Percentiles rank a stretch among this genome's conserved stretches.
These are phyloP conservation scores for Pangasius mekongensis DNA, from an alignment of 2,797 vertebrate genomes.

Conservation along the genomic window DNA sequence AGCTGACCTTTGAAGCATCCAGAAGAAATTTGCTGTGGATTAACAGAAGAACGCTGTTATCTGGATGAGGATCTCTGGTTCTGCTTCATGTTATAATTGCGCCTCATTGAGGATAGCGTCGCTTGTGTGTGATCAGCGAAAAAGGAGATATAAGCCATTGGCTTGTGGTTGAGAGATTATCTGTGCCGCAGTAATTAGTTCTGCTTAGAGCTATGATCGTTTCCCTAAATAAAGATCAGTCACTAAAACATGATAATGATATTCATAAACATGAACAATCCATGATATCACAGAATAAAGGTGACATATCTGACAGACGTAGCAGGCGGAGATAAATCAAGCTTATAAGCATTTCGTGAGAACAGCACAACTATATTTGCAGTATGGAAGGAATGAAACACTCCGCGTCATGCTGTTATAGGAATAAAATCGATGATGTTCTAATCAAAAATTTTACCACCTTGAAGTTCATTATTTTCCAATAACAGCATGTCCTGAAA, in stretches of 20 bases:
- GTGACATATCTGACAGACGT: neutral
- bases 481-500: neutral
- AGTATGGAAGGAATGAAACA: neutral
- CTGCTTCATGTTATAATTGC: neutral
- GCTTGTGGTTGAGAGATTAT: neutral
- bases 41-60: neutral
- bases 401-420: neutral
- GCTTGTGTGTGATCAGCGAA: neutral
- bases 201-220: neutral
- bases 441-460: neutral
- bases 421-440: neutral
- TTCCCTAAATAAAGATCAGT: conserved; percentile 21
- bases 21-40: neutral
- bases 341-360: neutral
- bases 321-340: neutral
- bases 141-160: neutral
- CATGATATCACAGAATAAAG: neutral
- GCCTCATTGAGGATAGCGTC: neutral
- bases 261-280: neutral
- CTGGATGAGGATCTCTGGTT: neutral
- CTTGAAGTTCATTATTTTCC: neutral
- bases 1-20: neutral
- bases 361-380: neutral
- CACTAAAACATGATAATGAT: neutral
- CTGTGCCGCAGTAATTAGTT: conserved; percentile 20